Evolutionary conservation across 2,797 vertebrate species (phyloP).

Genomic region (Melanotaenia parkinsoni): DNA sequence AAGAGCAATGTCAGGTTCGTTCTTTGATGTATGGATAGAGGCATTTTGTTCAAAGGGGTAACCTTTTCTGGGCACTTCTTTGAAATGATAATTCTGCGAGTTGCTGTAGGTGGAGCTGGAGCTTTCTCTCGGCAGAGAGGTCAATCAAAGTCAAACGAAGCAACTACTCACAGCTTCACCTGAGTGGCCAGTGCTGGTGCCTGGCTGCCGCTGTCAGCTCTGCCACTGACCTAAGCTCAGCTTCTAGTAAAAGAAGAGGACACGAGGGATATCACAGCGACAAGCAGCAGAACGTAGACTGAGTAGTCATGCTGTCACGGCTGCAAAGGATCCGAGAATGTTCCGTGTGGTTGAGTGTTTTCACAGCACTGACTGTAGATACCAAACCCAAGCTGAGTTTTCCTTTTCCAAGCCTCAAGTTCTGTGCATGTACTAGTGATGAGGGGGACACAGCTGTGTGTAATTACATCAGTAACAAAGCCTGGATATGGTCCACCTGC

Average conservation of each 20-base stretch:
- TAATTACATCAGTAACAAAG: slow-evolving; percentile 85
- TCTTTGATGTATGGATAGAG: slow-evolving; percentile 82
- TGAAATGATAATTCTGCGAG: slow-evolving; percentile 83
- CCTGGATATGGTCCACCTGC: slow-evolving; percentile 84
- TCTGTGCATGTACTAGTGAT: slow-evolving; percentile 26
- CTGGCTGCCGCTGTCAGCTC: slow-evolving; percentile 55
- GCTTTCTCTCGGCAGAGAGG: slow-evolving; percentile 63
- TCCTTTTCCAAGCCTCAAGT: slow-evolving; percentile 39
- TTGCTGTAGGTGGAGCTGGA: slow-evolving; percentile 73
- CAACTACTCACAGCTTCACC: slow-evolving; percentile 62
- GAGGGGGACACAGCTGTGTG: slow-evolving; percentile 82
- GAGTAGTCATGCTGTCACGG: slow-evolving; percentile 20
- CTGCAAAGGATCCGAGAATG: slow-evolving; percentile 29
- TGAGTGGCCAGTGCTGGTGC: slow-evolving; percentile 29
- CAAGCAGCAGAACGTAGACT: slow-evolving; percentile 13
- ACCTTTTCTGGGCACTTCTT: slow-evolving; percentile 83
- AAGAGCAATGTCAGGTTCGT: slow-evolving; percentile 68
- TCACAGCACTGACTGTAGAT: slow-evolving; percentile 26
- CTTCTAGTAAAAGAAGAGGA: slow-evolving; percentile 38
- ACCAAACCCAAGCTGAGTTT: slow-evolving; percentile 32
- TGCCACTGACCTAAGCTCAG: slow-evolving; percentile 42
- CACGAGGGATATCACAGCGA: slow-evolving; percentile 43
- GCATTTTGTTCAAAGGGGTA: slow-evolving; percentile 85
- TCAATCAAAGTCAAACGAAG: slow-evolving; percentile 83
- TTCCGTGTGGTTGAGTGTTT: slow-evolving; percentile 44